A percentile compares a stretch with the other conserved stretches of the same genome.
Conservation (phyloP, 2,113 vertebrate species). For the Mastomys coucha region DNA sequence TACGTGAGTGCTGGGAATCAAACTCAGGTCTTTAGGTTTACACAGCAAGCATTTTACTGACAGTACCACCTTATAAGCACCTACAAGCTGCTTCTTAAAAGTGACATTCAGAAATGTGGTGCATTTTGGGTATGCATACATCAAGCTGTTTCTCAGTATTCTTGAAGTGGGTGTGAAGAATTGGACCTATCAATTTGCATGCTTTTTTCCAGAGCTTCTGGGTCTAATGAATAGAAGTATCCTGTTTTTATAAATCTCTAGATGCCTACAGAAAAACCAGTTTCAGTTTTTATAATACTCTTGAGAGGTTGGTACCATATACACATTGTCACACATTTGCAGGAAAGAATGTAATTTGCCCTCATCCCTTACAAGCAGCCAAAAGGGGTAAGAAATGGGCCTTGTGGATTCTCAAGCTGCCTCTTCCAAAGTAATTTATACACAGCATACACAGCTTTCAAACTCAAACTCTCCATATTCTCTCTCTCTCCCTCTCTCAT, state of each 20-base stretch:
- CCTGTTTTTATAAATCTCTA: background rate
- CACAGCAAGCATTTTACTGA: background rate
- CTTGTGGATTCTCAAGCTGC: background rate
- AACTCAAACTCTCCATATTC: background rate
- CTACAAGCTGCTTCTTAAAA: background rate
- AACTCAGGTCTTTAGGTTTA: background rate
- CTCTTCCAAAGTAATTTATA: constrained; percentile 52
- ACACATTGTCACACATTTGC: background rate
- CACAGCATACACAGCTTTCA: constrained; percentile 14
- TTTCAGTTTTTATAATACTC: background rate
- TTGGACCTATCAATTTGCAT: background rate
- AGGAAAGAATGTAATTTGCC: background rate
- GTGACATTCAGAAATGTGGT: background rate
- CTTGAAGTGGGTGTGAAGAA: background rate
- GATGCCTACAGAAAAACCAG: background rate
- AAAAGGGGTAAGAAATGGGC: background rate
- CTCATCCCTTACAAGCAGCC: background rate
- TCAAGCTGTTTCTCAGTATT: background rate
- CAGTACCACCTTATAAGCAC: background rate
- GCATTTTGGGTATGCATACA: background rate
- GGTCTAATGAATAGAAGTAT: background rate
- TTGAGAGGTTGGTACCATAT: background rate
- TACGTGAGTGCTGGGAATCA: background rate
- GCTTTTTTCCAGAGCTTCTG: background rate
- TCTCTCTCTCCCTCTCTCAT: too few relatives aligned